phyloP scores from a whole-genome alignment of 1,140 invertebrate species.

The Drosophila pruinosa region DNA sequence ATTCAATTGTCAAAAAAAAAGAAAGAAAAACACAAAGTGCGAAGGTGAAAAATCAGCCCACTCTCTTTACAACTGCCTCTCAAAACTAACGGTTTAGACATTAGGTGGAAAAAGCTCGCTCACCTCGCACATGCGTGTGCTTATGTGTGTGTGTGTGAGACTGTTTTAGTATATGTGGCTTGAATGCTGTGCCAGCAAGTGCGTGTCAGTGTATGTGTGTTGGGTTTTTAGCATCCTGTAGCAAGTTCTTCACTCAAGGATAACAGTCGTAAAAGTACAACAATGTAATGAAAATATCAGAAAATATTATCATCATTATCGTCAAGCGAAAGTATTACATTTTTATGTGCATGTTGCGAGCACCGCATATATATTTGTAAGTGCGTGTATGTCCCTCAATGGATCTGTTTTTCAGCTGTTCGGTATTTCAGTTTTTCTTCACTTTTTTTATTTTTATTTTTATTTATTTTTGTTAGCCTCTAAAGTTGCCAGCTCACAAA shows the following conservation, averaged over 20 bases:
- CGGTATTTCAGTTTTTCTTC: slow-evolving; percentile 2
- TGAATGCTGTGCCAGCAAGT: slow-evolving; percentile 14
- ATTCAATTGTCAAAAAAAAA: slow-evolving; percentile 35
- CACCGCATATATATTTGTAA: slow-evolving; percentile 7
- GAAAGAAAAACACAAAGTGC: slow-evolving; percentile 54
- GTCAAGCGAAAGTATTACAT: slow-evolving; percentile 41
- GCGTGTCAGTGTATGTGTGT: slow-evolving; percentile 17
- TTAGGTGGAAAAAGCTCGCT: slow-evolving; percentile 71
- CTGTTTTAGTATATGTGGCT: slow-evolving; percentile 25
- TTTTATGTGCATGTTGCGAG: slow-evolving; percentile 40
- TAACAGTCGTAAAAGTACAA: slow-evolving; percentile 81
- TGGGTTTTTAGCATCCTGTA: slow-evolving; percentile 71
- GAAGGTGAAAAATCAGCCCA: slow-evolving; percentile 74
- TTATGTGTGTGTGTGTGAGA: slow-evolving; percentile 32
- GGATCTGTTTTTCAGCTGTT: slow-evolving; percentile 27
- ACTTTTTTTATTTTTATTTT: slow-evolving; percentile 1
- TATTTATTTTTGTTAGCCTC: slow-evolving; percentile 17
- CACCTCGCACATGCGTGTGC: slow-evolving; percentile 57
- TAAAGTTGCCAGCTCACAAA: slow-evolving; percentile 40
- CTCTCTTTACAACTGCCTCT: slow-evolving; percentile 34
- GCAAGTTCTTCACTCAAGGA: slow-evolving; percentile 80
- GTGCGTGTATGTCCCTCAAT: slow-evolving; percentile 18
- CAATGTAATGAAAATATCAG: slow-evolving; percentile 80
- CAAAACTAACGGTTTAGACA: slow-evolving; percentile 64
- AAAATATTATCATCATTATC: slow-evolving; percentile 76